Percentiles rank a stretch among this genome's conserved stretches.
Conservation (phyloP, 2,888 invertebrate genomes). For the Antitype chi region DNA sequence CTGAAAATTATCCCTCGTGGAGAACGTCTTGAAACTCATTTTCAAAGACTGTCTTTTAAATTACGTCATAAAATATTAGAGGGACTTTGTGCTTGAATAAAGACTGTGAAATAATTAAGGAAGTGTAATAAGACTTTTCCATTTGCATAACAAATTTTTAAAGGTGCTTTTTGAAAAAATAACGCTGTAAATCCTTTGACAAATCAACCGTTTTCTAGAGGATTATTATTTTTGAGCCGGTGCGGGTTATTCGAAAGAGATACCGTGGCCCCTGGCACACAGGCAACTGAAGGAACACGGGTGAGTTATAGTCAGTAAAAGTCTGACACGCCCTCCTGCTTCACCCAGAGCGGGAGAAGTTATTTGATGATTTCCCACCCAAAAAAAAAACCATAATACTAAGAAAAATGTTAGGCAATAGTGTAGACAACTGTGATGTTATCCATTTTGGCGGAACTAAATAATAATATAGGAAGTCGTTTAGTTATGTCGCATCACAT, state of each 20-base stretch:
- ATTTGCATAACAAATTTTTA: conserved; percentile 86
- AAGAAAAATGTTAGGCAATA: no score
- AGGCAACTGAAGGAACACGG: no score
- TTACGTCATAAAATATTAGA: conserved; percentile 86
- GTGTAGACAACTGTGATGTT: not conserved
- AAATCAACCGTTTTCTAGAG: conserved; percentile 75
- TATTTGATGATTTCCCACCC: no score
- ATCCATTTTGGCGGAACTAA: not conserved
- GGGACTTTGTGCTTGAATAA: conserved; percentile 79
- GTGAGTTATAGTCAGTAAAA: no score
- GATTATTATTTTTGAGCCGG: conserved; percentile 54
- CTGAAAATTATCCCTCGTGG: conserved; percentile 71
- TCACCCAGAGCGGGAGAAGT: no score
- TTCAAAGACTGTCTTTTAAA: conserved; percentile 82
- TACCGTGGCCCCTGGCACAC: no score
- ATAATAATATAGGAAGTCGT: not conserved
- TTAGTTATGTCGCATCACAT: not conserved
- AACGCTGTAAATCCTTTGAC: conserved; percentile 82
- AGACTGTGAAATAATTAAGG: conserved; percentile 86
- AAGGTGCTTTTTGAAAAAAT: conserved; percentile 78
- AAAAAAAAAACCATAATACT: no score
- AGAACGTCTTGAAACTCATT: conserved; percentile 77
- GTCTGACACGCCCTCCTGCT: no score
- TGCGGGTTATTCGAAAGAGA: no score
- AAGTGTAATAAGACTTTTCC: conserved; percentile 85